Conservation (phyloP, 2,797 vertebrate species). For the Spinus pinus region DNA sequence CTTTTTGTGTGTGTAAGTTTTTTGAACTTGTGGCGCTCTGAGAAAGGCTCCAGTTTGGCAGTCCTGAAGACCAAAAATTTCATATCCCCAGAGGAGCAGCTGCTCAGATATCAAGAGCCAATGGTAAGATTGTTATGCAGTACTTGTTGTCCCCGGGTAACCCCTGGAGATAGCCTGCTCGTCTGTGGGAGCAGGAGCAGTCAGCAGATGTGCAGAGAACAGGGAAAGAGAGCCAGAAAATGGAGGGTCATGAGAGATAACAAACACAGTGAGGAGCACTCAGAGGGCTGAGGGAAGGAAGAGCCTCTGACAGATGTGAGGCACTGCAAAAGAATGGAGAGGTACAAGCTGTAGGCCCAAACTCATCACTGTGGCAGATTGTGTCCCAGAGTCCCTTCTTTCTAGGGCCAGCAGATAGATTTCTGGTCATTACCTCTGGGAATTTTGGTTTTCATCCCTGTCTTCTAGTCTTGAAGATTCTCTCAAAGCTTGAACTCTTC, state of each 20-base stretch:
- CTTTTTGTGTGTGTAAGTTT: neutral
- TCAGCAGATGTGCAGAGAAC: neutral
- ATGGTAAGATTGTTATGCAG: neutral
- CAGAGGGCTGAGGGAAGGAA: neutral
- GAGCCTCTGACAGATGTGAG: neutral
- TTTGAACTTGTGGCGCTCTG: neutral
- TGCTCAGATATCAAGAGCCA: constrained; percentile 14
- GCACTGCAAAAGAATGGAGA: neutral
- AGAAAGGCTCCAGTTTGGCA: neutral
- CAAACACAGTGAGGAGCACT: neutral
- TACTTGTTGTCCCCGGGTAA: constrained; percentile 27
- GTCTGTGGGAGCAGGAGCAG: neutral
- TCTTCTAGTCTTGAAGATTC: neutral
- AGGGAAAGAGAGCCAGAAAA: constrained; percentile 2
- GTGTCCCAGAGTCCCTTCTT: neutral
- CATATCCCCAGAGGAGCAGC: neutral
- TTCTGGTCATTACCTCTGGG: neutral
- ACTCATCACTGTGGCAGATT: neutral
- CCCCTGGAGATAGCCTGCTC: neutral
- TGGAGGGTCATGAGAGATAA: neutral
- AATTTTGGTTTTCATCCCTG: neutral
- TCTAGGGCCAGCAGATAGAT: neutral
- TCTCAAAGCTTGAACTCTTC: neutral
- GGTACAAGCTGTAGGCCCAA: neutral
- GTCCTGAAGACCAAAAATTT: neutral